Conservation (phyloP, 2,797 vertebrate genomes). For the Phoebastria nigripes region DNA sequence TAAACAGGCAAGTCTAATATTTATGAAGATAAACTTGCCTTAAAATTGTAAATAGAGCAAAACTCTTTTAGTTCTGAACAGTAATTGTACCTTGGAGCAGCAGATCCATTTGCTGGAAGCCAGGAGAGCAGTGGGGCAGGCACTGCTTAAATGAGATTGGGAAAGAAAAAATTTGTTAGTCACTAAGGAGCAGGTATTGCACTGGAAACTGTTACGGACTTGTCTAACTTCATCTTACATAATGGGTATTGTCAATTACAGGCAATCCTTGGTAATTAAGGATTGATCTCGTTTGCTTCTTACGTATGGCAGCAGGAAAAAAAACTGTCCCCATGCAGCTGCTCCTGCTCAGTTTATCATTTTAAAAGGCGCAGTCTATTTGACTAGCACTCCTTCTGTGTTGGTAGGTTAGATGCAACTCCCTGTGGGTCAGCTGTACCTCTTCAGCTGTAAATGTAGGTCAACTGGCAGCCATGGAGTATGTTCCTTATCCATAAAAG, state of each 20-base stretch:
- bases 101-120: neutral
- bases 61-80: neutral
- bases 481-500: neutral
- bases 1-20: neutral
- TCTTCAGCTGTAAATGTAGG: neutral
- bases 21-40: neutral
- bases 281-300: neutral
- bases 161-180: neutral
- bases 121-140: neutral
- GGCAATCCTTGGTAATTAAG: neutral
- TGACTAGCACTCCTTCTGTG: neutral
- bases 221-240: neutral
- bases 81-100: neutral
- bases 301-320: neutral
- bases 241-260: neutral
- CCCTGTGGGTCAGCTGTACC: neutral
- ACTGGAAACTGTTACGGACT: neutral
- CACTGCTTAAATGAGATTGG: neutral
- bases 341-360: neutral
- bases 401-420: neutral
- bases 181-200: neutral
- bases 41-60: neutral
- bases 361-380: neutral
- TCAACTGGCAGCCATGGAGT: neutral
- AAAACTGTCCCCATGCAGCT: neutral